A percentile compares a stretch with the other conserved stretches of the same genome.
phyloP scores from a whole-genome alignment of 2,797 vertebrate genomes.

The Meda fulgida region DNA sequence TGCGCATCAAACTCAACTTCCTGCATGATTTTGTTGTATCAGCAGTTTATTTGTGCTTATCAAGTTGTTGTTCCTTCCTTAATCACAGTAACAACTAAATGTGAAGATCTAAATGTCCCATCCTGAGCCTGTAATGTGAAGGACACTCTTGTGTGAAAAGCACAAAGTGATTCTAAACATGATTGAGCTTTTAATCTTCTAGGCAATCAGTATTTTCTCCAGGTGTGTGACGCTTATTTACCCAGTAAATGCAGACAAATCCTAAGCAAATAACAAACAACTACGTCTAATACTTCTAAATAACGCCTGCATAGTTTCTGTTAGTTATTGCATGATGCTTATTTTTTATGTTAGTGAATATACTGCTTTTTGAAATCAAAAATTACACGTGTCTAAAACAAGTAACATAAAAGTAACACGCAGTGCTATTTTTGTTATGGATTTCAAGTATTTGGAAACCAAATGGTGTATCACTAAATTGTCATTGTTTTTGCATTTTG shows the following conservation, averaged over 20 bases:
- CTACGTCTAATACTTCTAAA: neutral
- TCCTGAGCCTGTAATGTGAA: neutral
- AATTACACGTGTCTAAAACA: neutral
- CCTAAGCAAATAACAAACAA: neutral
- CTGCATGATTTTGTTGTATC: neutral
- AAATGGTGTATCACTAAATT: neutral
- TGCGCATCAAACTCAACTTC: neutral
- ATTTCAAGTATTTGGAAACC: neutral
- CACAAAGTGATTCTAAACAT: neutral
- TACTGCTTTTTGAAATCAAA: neutral
- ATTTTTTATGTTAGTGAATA: neutral
- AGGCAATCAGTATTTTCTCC: slow-evolving; percentile 22
- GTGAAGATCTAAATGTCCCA: neutral
- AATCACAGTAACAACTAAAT: neutral
- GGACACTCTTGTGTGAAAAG: slow-evolving; percentile 1
- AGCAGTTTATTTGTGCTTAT: slow-evolving; percentile 7
- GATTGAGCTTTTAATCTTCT: slow-evolving; percentile 29
- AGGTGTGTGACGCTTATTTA: slow-evolving; percentile 21
- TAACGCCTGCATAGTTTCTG: neutral
- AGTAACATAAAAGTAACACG: neutral
- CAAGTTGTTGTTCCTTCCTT: neutral
- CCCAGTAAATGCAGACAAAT: slow-evolving; percentile 2
- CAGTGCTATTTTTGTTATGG: neutral
- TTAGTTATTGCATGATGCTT: neutral
- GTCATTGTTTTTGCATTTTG: neutral